These are phyloP conservation scores for Tachina grossa DNA, from an alignment of 2,888 invertebrate genomes.

Conservation along the genomic window DNA sequence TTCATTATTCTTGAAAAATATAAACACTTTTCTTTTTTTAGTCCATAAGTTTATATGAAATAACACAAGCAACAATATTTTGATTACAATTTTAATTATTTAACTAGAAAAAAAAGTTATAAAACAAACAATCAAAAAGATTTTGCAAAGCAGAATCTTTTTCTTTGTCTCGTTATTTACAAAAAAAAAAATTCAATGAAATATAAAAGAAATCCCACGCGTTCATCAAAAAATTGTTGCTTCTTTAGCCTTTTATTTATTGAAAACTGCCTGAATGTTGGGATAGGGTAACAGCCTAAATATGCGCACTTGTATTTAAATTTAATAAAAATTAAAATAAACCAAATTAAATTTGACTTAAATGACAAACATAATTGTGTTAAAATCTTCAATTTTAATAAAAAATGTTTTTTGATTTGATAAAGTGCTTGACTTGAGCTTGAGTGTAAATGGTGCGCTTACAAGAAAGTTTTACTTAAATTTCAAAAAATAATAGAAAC, in stretches of 20 bases:
- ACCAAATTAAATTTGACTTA: constrained; percentile 45
- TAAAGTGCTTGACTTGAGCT: constrained; percentile 80
- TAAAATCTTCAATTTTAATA: constrained; percentile 59
- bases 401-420: constrained; percentile 46
- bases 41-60: constrained; percentile 71
- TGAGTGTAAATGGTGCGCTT: constrained; percentile 74
- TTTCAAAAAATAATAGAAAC: not conserved
- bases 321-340: constrained; percentile 49
- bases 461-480: constrained; percentile 26
- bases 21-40: constrained; percentile 60
- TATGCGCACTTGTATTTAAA: constrained; percentile 80
- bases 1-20: constrained; percentile 37
- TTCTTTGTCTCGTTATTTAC: constrained; percentile 78
- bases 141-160: constrained; percentile 81
- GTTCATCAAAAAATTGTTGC: constrained; percentile 79
- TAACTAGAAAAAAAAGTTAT: constrained; percentile 9
- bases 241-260: constrained; percentile 75
- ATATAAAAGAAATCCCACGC: constrained; percentile 48
- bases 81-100: constrained; percentile 68
- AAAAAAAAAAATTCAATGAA: constrained; percentile 2
- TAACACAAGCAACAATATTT: constrained; percentile 80
- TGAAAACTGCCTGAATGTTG: constrained; percentile 96
- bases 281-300: constrained; percentile 98
- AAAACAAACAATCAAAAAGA: constrained; percentile 79
- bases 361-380: constrained; percentile 43